Percentiles rank a stretch among this genome's conserved stretches.
These are phyloP conservation scores for Tubulanus polymorphus DNA, from an alignment of 2,888 invertebrate species.

Conservation along the genomic window DNA sequence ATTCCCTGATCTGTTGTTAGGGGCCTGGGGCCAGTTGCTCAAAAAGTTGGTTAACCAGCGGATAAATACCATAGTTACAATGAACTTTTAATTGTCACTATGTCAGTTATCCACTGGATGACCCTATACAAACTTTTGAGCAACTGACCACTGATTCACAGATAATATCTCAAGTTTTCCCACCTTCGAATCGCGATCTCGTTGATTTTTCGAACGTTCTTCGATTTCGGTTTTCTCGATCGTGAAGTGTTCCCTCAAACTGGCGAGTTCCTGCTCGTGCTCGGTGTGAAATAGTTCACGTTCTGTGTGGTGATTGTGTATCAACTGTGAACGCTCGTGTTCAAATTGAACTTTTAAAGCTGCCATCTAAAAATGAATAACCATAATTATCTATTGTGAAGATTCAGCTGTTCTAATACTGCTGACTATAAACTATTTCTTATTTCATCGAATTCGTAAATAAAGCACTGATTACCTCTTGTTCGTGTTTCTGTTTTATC, in stretches of 20 bases:
- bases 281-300: conserved; percentile 39
- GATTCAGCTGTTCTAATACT: background rate
- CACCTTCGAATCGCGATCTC: conserved; percentile 39
- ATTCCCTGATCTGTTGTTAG: too few species aligned
- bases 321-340: conserved; percentile 36
- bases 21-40: too few species aligned
- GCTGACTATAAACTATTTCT: background rate
- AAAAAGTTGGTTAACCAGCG: too few species aligned
- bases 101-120: too few species aligned
- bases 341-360: conserved; percentile 37
- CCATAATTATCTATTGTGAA: background rate
- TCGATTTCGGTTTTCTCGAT: conserved; percentile 34
- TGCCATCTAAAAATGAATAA: conserved; percentile 11
- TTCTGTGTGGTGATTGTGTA: conserved; percentile 40
- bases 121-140: too few species aligned
- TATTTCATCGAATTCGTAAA: background rate
- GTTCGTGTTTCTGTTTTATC: conserved; percentile 33
- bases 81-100: too few species aligned
- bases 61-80: too few species aligned
- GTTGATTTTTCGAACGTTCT: conserved; percentile 27
- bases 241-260: conserved; percentile 29
- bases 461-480: conserved; percentile 30
- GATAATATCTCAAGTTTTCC: too few species aligned
- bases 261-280: conserved; percentile 38
- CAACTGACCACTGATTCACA: too few species aligned